phyloP scores from a whole-genome alignment of 1,140 invertebrate genomes.

The Pseudobourletiella spinata region DNA sequence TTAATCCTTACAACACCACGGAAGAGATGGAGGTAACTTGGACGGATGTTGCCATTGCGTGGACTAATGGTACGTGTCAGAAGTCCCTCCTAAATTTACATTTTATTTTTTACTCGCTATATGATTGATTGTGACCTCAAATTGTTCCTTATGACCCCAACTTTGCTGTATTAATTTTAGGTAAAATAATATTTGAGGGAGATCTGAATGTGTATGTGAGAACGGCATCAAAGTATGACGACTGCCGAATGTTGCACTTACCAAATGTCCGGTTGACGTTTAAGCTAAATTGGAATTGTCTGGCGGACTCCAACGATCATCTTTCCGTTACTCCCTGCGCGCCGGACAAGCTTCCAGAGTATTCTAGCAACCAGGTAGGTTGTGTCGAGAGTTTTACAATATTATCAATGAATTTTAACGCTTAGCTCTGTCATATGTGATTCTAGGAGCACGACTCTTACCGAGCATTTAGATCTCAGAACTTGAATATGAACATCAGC shows the following conservation, averaged over 20 bases:
- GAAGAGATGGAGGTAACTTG: slow-evolving; percentile 98
- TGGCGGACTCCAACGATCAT: slow-evolving; percentile 90
- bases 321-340: slow-evolving; percentile 93
- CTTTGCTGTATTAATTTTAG: slow-evolving; percentile 42
- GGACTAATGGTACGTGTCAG: slow-evolving; percentile 93
- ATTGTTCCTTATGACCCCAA: too few relatives aligned
- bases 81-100: too few relatives aligned
- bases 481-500: slow-evolving; percentile 75
- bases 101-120: not conserved
- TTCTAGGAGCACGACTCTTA: slow-evolving; percentile 69
- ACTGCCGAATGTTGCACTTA: slow-evolving; percentile 81
- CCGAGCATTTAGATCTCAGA: slow-evolving; percentile 86
- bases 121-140: too few relatives aligned
- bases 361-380: slow-evolving; percentile 81
- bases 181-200: slow-evolving; percentile 73
- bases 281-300: slow-evolving; percentile 81
- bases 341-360: slow-evolving; percentile 92
- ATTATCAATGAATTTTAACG: too few relatives aligned
- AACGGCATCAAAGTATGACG: slow-evolving; percentile 97
- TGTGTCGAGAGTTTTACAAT: too few relatives aligned
- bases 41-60: slow-evolving; percentile 83
- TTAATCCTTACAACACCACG: slow-evolving; percentile 97
- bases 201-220: slow-evolving; percentile 79
- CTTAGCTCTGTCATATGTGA: too few relatives aligned
- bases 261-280: slow-evolving; percentile 78